phyloP scores from a whole-genome alignment of 2,113 vertebrate genomes.

The Hyperopisus bebe region DNA sequence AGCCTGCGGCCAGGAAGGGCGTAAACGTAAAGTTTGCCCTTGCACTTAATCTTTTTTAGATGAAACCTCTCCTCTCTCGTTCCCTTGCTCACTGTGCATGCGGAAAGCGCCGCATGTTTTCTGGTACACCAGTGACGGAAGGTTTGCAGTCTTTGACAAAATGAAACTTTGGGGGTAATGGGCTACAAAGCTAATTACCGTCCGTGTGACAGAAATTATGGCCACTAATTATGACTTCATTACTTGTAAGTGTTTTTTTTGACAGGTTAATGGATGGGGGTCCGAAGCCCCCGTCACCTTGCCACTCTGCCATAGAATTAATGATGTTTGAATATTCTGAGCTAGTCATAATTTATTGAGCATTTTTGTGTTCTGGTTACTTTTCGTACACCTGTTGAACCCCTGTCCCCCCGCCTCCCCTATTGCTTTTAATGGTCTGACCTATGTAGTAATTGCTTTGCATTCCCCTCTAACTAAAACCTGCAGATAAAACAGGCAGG shows the following conservation, averaged over 20 bases:
- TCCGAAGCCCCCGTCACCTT: background rate
- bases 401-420: background rate
- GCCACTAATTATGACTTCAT: constrained; percentile 6
- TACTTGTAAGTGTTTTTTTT: constrained; percentile 4
- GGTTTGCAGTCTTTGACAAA: background rate
- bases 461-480: background rate
- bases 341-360: background rate
- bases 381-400: too few species aligned
- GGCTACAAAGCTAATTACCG: background rate
- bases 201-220: background rate
- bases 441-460: background rate
- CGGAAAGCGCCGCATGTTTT: background rate
- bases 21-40: constrained; percentile 4
- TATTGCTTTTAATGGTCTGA: background rate
- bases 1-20: background rate
- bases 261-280: constrained; percentile 3
- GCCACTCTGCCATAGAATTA: background rate
- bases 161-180: background rate
- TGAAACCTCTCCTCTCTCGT: background rate
- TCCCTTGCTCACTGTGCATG: background rate
- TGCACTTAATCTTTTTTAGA: constrained; percentile 4
- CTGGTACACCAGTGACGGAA: background rate
- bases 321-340: background rate
- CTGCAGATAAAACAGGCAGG: background rate
- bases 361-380: background rate